Evolutionary conservation across 2,888 invertebrate genomes (phyloP), one percentile per base, ranked within the genome.

Genomic region (Lithophane socia): DNA sequence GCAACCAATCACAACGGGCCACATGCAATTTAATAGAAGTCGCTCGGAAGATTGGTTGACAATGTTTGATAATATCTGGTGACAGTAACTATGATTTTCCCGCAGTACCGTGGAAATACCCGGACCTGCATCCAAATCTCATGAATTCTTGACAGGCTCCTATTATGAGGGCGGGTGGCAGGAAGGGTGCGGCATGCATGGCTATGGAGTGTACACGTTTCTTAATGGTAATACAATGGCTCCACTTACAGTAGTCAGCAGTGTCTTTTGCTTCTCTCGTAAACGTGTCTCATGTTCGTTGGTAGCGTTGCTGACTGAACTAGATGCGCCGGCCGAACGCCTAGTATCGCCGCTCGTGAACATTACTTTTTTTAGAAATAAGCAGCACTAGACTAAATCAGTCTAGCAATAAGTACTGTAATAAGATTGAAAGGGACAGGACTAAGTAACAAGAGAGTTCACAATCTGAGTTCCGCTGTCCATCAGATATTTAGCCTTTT

Each of bases 181-280:
- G 2, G 9, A 21, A 12, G 65, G 65, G 7, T 58, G 9, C 13
- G 75, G 75, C 18, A 76, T 76, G 76, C 64, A 76, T 18, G 76
- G 76, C 49, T n/a, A n/a, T n/a, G 76, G 76, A 66, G 60, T 42
- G 4, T 76, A 76, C 29, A 75, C 12, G 13, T 76, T 75, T 75
- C 0, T 0, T 37, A 60, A 60, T 66, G 76, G 76, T 76, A 65
- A 60, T n/a, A 4, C 21, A 29, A 68, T 12, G 24, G 4, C 5
- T 44, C 29, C 9, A n/a, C 18, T 73, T 56, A n/a, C 12, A 54
- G 9, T 60, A n/a, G 18, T n/a, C 21, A 54, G 13, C 29, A 52
- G 16, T 49, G 4, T 13, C 24, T 24, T 24, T 49, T 49, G 24
- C 3, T 49, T 21, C 21, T 29, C 66, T 49, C 4, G 29, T 29